A percentile compares a stretch with the other conserved stretches of the same genome.
Conservation (phyloP, 2,888 invertebrate species). For the Drosophila ezoana region DNA sequence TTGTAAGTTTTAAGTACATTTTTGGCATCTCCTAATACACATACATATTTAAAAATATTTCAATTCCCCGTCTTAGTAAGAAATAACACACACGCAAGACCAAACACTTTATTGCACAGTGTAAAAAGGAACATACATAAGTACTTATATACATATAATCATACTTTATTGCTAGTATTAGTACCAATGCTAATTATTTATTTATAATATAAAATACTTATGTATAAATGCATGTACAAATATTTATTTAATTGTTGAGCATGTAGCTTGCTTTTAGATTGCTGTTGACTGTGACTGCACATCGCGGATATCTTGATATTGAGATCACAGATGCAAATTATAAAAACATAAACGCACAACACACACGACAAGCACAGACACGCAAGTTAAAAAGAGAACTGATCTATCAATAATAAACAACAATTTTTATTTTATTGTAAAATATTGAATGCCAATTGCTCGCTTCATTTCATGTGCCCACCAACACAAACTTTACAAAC, state of each 20-base stretch:
- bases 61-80: neutral
- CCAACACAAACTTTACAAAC: slow-evolving; percentile 6
- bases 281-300: slow-evolving; percentile 42
- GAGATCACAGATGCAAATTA: slow-evolving; percentile 15
- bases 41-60: neutral
- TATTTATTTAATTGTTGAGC: slow-evolving; percentile 18
- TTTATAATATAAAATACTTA: neutral
- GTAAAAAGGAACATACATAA: neutral
- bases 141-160: slow-evolving; percentile 7
- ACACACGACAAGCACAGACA: slow-evolving; percentile 35
- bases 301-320: slow-evolving; percentile 16
- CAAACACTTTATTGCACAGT: slow-evolving; percentile 13
- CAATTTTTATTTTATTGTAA: neutral
- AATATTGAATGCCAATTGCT: slow-evolving; percentile 22
- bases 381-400: slow-evolving; percentile 19
- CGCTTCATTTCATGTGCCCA: slow-evolving; percentile 40
- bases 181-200: slow-evolving; percentile 9
- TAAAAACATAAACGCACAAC: slow-evolving; percentile 19
- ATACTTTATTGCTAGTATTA: slow-evolving; percentile 9
- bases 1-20: too few relatives aligned
- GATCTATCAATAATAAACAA: slow-evolving; percentile 3
- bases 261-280: slow-evolving; percentile 32
- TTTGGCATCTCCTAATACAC: neutral
- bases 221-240: neutral
- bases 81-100: slow-evolving; percentile 1